Conservation (phyloP, 2,113 vertebrate genomes). For the Psophia crepitans region DNA sequence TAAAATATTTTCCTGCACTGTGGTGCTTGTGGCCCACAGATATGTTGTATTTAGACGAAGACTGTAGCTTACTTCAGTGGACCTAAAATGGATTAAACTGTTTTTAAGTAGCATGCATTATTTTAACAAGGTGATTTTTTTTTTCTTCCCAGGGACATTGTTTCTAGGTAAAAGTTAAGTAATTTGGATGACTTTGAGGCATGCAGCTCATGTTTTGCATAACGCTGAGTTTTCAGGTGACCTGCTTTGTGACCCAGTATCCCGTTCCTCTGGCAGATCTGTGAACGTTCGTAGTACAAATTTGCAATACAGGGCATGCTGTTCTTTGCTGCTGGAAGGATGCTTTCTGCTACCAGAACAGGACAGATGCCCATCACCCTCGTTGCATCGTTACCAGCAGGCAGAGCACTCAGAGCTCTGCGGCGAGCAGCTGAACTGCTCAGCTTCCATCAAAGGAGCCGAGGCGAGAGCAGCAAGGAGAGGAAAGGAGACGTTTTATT, state of each 20-base stretch:
- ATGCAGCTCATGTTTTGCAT: slow-evolving; percentile 34
- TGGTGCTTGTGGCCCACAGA: background rate
- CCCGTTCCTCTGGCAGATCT: background rate
- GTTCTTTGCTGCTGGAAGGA: background rate
- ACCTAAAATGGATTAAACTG: background rate
- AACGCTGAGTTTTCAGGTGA: slow-evolving; percentile 64
- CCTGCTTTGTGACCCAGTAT: slow-evolving; percentile 58
- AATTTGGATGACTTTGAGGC: slow-evolving; percentile 46
- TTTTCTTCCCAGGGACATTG: background rate
- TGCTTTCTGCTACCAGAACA: background rate
- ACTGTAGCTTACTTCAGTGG: background rate
- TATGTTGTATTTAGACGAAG: background rate
- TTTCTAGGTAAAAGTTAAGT: slow-evolving; percentile 13
- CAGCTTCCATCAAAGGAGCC: background rate
- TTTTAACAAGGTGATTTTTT: background rate
- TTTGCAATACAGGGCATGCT: background rate
- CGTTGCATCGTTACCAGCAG: background rate
- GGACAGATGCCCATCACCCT: background rate
- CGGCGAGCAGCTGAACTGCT: background rate
- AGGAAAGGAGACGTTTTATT: background rate
- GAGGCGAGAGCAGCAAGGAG: background rate
- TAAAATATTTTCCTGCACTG: background rate
- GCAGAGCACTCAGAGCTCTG: background rate
- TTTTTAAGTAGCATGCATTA: background rate
- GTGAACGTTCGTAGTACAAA: background rate